Conservation (phyloP, 2,797 vertebrate genomes). For the Clarias fuscus region DNA sequence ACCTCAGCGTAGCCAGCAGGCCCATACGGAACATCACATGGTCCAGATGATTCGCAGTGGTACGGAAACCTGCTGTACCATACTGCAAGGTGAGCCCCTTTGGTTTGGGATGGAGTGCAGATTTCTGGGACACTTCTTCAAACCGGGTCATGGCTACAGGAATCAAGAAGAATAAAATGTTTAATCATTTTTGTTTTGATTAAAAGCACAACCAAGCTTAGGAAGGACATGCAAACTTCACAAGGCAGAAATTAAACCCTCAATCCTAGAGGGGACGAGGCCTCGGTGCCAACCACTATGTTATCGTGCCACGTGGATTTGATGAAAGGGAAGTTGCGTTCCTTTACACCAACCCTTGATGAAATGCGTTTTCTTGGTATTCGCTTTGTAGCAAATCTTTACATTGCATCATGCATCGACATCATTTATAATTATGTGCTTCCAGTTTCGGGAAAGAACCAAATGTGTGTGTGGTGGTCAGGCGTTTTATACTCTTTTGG, state of each 20-base stretch:
- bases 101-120: conserved; percentile 78
- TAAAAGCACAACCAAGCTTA: no score
- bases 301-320: no score
- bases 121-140: conserved; percentile 72
- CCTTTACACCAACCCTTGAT: no score
- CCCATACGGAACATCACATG: conserved; percentile 97
- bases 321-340: no score
- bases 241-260: no score
- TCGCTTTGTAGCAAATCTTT: no score
- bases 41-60: conserved; percentile 77
- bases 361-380: no score
- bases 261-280: no score
- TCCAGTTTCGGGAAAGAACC: background rate
- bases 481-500: background rate
- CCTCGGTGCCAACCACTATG: no score
- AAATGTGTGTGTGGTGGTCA: background rate
- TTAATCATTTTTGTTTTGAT: background rate
- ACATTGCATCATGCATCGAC: no score
- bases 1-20: conserved; percentile 83
- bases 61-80: conserved; percentile 92
- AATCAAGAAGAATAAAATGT: background rate
- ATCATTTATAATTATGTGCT: background rate
- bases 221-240: no score
- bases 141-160: conserved; percentile 77
- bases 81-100: conserved; percentile 82